Evolutionary conservation across 1,140 invertebrate genomes (phyloP).

Genomic region (Trichonephila clavata): DNA sequence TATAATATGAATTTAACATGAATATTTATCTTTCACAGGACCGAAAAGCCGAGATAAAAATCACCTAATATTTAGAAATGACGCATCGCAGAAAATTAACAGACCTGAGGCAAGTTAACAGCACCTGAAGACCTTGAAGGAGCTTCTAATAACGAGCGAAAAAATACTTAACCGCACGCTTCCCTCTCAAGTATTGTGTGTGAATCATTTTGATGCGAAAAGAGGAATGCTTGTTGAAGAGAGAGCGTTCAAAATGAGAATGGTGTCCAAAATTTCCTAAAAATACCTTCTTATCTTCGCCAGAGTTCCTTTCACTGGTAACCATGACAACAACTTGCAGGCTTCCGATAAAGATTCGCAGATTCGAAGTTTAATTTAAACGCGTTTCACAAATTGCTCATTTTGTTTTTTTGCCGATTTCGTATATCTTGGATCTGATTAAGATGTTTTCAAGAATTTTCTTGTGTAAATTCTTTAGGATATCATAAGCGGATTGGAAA

Average conservation of each 20-base stretch:
- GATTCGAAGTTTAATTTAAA: not conserved
- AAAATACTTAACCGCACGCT: not conserved
- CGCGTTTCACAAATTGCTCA: not conserved
- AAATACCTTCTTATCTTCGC: conserved; percentile 69
- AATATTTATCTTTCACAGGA: too few species aligned
- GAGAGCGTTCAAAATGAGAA: conserved; percentile 45
- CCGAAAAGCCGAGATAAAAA: too few species aligned
- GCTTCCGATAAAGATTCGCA: conserved; percentile 47
- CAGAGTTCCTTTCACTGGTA: conserved; percentile 34
- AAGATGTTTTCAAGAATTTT: not conserved
- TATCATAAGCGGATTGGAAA: not conserved
- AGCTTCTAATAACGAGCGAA: not conserved
- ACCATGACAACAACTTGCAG: conserved; percentile 62
- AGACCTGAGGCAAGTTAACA: not conserved
- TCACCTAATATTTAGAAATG: not conserved
- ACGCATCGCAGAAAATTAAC: not conserved
- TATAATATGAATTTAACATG: too few species aligned
- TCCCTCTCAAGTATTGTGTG: not conserved
- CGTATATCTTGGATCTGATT: too few species aligned
- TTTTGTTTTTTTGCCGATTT: too few species aligned
- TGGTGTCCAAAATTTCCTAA: conserved; percentile 71
- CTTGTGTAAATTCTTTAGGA: not conserved
- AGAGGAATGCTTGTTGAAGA: conserved; percentile 31
- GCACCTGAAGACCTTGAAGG: not conserved
- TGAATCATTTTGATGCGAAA: not conserved